Evolutionary conservation across 2,113 vertebrate species (phyloP), one percentile per base, ranked within the genome.

Genomic region (Hiodon alosoides): DNA sequence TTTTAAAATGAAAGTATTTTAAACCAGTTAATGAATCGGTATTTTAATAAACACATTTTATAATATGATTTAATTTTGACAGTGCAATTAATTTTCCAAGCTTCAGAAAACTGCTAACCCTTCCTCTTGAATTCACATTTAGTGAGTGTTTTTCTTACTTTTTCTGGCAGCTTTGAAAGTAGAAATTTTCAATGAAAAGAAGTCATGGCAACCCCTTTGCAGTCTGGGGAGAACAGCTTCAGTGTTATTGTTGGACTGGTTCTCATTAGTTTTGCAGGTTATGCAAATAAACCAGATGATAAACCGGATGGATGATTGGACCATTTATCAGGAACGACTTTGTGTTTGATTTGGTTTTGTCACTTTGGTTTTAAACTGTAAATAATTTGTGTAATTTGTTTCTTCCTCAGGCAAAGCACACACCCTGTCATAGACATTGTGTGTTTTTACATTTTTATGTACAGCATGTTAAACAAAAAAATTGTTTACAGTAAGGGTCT

Each of bases 81-180:
- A 71, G 57, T 55, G 69, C 55, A 71, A 69, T 69, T 69, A 69
- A 69, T 69, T 10, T 69, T 69, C 48, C 13, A 7, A 51, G 67
- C 3, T 14, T 6, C 17, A 46, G 17, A 31, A 3, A 58, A 3
- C 14, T 14, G 10, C 54, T 55, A 50, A 14, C 51, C 68, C 7
- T 53, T 69, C 67, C 13, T 50, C n/a, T 17, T 2, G 68, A 70
- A 70, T 71, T 71, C 55, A 58, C 69, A 58, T 53, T 69, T 50
- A 55, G 7, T 59, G 13, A 71, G 59, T 71, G 54, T 46, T 8
- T 72, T 31, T 31, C 31, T 31, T 31, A 31, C 31, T 31, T 31
- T 0, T 31, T 1, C 31, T 31, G 31, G 31, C 31, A 9, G 10
- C 10, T 71, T 57, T 71, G n/a, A 71, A 48, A 71, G 70, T n/a